Evolutionary conservation across 2,888 invertebrate genomes (phyloP).

Genomic region (Pachycephus smyrnensis): DNA sequence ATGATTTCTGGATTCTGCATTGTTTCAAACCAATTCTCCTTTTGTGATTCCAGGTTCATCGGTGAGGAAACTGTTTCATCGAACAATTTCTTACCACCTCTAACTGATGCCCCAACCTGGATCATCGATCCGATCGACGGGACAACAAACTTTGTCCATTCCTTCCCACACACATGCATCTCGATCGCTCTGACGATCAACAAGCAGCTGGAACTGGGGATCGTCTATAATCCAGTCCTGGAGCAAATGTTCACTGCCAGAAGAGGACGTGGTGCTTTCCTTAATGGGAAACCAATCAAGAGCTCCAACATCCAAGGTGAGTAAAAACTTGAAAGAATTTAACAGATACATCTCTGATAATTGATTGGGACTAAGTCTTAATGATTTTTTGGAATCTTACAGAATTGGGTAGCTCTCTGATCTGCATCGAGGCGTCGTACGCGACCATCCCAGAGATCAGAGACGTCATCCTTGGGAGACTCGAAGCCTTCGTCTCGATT

Average conservation of each 20-base stretch:
- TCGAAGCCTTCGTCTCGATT: constrained; percentile 57
- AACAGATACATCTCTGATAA: constrained; percentile 31
- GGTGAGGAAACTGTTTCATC: constrained; percentile 78
- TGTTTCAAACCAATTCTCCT: constrained; percentile 11
- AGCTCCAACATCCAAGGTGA: constrained; percentile 70
- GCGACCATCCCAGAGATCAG: constrained; percentile 52
- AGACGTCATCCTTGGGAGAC: constrained; percentile 51
- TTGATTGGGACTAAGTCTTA: not conserved
- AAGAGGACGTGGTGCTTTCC: constrained; percentile 79
- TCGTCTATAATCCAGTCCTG: constrained; percentile 82
- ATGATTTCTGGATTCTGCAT: not conserved
- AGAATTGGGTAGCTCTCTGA: constrained; percentile 52
- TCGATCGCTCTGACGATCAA: constrained; percentile 76
- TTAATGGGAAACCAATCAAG: constrained; percentile 74
- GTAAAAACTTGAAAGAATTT: constrained; percentile 33
- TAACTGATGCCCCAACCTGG: constrained; percentile 85
- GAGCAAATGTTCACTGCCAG: constrained; percentile 80
- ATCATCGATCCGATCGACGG: constrained; percentile 91
- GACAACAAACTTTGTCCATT: constrained; percentile 85
- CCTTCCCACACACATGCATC: constrained; percentile 77
- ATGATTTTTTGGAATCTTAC: constrained; percentile 8
- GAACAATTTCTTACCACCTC: constrained; percentile 69
- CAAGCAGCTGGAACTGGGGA: constrained; percentile 74
- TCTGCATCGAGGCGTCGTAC: constrained; percentile 57
- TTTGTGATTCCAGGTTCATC: constrained; percentile 74